phyloP scores from a whole-genome alignment of 1,140 invertebrate species.

The Conopomorpha cramerella region DNA sequence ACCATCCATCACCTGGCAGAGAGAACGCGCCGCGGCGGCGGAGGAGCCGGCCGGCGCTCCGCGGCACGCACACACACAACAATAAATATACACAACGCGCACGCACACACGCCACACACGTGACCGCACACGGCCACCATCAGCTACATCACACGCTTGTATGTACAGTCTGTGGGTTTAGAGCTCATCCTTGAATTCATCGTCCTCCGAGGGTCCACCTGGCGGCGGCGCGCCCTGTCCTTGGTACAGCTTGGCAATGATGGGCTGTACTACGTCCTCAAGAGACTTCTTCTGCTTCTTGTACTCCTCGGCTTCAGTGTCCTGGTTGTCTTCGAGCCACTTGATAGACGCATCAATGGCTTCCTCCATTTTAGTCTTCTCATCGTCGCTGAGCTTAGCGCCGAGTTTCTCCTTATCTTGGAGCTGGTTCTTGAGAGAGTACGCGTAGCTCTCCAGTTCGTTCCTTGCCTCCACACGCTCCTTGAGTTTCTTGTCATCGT shows the following conservation, averaged over 20 bases:
- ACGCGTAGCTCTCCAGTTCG: slow-evolving; percentile 96
- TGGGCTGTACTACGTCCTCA: slow-evolving; percentile 94
- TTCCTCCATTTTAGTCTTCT: slow-evolving; percentile 95
- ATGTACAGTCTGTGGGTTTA: slow-evolving; percentile 64
- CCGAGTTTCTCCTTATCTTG: slow-evolving; percentile 98
- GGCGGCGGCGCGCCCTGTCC: slow-evolving; percentile 77
- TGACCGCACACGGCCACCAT: slow-evolving; percentile 13
- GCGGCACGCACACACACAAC: slow-evolving; percentile 14
- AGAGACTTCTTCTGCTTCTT: slow-evolving; percentile 97
- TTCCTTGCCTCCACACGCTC: slow-evolving; percentile 95
- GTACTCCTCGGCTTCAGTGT: slow-evolving; percentile 92
- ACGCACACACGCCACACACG: slow-evolving; percentile 18
- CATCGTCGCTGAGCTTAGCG: slow-evolving; percentile 85
- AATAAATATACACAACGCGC: slow-evolving; percentile 55
- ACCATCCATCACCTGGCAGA: slow-evolving; percentile 9
- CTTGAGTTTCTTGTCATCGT: slow-evolving; percentile 98
- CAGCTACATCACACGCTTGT: slow-evolving; percentile 20
- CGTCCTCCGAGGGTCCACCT: slow-evolving; percentile 70
- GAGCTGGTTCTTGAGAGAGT: slow-evolving; percentile 97
- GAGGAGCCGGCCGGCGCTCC: slow-evolving; percentile 7
- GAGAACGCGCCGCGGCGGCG: slow-evolving; percentile 15
- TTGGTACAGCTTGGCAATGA: slow-evolving; percentile 97
- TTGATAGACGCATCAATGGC: slow-evolving; percentile 97
- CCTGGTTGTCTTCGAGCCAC: slow-evolving; percentile 96
- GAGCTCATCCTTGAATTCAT: slow-evolving; percentile 86